phyloP scores from a whole-genome alignment of 2,888 invertebrate species.

The Polyommatus iphigenia region DNA sequence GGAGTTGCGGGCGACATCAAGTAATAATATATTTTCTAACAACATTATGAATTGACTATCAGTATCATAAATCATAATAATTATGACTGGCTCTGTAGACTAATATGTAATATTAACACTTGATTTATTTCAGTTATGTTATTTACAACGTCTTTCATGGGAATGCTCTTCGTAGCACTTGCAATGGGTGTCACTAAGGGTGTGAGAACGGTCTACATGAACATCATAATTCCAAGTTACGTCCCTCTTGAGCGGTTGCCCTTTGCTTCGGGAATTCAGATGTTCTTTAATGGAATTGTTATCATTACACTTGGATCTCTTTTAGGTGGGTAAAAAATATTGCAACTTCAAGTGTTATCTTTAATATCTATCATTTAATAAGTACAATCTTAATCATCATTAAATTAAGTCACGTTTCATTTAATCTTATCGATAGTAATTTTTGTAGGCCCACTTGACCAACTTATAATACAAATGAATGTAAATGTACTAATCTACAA shows the following conservation, averaged over 20 bases:
- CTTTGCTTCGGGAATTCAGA: slow-evolving; percentile 85
- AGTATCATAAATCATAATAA: too few species aligned
- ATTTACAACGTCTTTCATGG: slow-evolving; percentile 64
- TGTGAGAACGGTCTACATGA: slow-evolving; percentile 84
- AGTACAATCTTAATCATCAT: slow-evolving; percentile 12
- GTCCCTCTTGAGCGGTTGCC: slow-evolving; percentile 84
- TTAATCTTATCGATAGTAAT: slow-evolving; percentile 20
- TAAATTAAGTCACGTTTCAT: slow-evolving; percentile 29
- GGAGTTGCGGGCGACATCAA: too few species aligned
- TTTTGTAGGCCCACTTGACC: slow-evolving; percentile 22
- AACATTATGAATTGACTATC: not conserved
- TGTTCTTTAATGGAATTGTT: slow-evolving; percentile 83
- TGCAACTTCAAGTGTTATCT: not conserved
- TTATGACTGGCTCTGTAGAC: too few species aligned
- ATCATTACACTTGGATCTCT: slow-evolving; percentile 82
- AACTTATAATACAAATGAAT: not conserved
- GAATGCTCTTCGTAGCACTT: slow-evolving; percentile 75
- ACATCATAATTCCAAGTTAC: slow-evolving; percentile 83
- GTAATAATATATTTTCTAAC: not conserved
- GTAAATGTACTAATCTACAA: not conserved
- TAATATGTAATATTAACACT: not conserved
- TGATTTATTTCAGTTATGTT: slow-evolving; percentile 66
- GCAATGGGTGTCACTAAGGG: slow-evolving; percentile 85
- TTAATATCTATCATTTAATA: not conserved
- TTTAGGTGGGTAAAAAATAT: slow-evolving; percentile 71